Evolutionary conservation across 1,140 invertebrate species (phyloP).

Genomic region (Drosophila tani): DNA sequence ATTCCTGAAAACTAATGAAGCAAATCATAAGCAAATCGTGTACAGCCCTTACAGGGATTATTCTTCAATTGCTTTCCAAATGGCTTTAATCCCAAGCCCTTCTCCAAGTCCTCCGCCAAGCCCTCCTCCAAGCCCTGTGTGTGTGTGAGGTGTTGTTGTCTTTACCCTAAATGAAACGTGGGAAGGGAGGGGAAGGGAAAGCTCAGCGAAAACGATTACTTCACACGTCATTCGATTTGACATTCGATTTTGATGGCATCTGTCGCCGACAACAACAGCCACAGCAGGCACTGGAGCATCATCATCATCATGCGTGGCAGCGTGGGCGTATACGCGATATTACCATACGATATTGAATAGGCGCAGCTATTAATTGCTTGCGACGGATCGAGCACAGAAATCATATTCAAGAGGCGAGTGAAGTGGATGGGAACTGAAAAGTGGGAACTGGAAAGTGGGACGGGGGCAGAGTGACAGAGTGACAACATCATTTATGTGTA

Average conservation of each 20-base stretch:
- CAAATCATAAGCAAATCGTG: too few relatives aligned
- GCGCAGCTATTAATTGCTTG: conserved; percentile 42
- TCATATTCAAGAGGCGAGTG: conserved; percentile 29
- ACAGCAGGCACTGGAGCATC: conserved; percentile 3
- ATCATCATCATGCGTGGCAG: conserved; percentile 7
- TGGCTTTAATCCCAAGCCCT: too few relatives aligned
- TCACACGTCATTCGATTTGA: conserved; percentile 46
- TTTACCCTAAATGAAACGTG: conserved; percentile 3
- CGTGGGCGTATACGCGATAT: conserved; percentile 47
- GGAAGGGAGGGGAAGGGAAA: background rate
- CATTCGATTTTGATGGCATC: conserved; percentile 44
- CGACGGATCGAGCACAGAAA: conserved; percentile 8
- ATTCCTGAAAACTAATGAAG: too few relatives aligned
- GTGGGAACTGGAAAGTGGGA: background rate
- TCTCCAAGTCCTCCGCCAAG: background rate
- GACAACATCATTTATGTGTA: conserved; percentile 61
- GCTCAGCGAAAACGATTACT: conserved; percentile 33
- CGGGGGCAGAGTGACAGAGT: conserved; percentile 35
- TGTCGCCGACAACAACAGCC: conserved; percentile 35
- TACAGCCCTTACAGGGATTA: too few relatives aligned
- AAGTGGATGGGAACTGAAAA: conserved; percentile 4
- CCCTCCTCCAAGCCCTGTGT: background rate
- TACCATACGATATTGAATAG: conserved; percentile 42
- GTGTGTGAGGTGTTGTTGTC: background rate
- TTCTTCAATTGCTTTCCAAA: too few relatives aligned